Evolutionary conservation across 2,888 invertebrate genomes (phyloP), one percentile per base, ranked within the genome.

Genomic region (Panzeria rudis): DNA sequence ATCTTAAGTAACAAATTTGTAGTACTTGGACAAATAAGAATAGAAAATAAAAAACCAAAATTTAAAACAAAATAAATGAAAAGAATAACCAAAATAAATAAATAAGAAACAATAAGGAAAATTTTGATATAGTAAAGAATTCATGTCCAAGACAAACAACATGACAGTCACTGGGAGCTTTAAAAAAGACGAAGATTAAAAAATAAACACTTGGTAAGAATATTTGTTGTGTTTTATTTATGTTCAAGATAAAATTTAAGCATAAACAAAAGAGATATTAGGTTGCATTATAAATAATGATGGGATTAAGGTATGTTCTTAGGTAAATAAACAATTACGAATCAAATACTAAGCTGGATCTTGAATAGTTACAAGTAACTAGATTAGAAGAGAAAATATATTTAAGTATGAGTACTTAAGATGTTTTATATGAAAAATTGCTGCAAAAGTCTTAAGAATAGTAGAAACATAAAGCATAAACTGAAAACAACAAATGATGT

Each of bases 1-100:
- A 11, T 44, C 35, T 69, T 75, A 82, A 75, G 62, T 69, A 82
- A 82, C 81, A 56, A 77, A 72, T 77, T 83, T 72, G n/a, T 41
- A 76, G 47, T 82, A 59, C 82, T 64, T 82, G 38, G 23, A 62
- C 62, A 76, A 76, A 64, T 76, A 82, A 69, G 44, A 35, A 35
- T 23, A 52, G 20, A 62, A 47, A 68, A 20, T n/a, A 25, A 9
- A 50, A 32, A 25, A n/a, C 2, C 1, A 9, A 50, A 11, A 38
- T 13, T 1, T 15, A 20, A 6, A 17, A 71, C 38, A 20, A 20
- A 32, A 29, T 0, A 50, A 1, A 3, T 6, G n/a, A 17, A 69
- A 62, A 41, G 62, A 47, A 72, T 38, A 52, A 32, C 17, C 32
- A 62, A 71, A 50, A 17, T 17, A 13, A 69, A 61, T 47, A 69